Conservation (phyloP, 1,140 invertebrate species). For the Microplitis mediator region DNA sequence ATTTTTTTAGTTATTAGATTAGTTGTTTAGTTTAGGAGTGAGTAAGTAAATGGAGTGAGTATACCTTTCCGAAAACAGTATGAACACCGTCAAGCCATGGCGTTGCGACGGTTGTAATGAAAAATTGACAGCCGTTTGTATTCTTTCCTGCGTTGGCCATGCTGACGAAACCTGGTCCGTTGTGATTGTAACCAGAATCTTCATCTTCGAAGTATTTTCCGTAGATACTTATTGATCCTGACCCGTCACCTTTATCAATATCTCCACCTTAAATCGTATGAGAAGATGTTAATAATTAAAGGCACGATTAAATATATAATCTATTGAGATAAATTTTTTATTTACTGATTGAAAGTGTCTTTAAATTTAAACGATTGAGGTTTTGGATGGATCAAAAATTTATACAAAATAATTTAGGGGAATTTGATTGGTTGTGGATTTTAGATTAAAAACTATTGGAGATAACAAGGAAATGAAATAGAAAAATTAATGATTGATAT, state of each 20-base stretch:
- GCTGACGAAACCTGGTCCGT: constrained; percentile 85
- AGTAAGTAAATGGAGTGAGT: not conserved
- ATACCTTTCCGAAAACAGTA: constrained; percentile 92
- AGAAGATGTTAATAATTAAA: not conserved
- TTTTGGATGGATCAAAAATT: constrained; percentile 11
- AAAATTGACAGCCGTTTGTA: constrained; percentile 95
- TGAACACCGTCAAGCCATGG: constrained; percentile 93
- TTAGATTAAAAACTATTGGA: no score
- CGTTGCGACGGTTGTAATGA: constrained; percentile 88
- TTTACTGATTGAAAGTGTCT: no score
- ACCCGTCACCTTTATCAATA: constrained; percentile 77
- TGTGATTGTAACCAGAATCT: constrained; percentile 89
- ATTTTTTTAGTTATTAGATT: not conserved
- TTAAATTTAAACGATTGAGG: not conserved
- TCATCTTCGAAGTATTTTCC: constrained; percentile 94
- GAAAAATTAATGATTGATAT: no score
- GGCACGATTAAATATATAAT: no score
- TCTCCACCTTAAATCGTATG: constrained; percentile 71
- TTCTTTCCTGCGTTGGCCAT: constrained; percentile 93
- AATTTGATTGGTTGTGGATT: no score
- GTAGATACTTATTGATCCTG: constrained; percentile 85
- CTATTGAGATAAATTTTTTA: no score
- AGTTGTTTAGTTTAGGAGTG: not conserved
- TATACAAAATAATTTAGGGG: not conserved
- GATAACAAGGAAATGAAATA: not conserved